phyloP scores from a whole-genome alignment of 2,113 vertebrate genomes.

The Anser cygnoides region DNA sequence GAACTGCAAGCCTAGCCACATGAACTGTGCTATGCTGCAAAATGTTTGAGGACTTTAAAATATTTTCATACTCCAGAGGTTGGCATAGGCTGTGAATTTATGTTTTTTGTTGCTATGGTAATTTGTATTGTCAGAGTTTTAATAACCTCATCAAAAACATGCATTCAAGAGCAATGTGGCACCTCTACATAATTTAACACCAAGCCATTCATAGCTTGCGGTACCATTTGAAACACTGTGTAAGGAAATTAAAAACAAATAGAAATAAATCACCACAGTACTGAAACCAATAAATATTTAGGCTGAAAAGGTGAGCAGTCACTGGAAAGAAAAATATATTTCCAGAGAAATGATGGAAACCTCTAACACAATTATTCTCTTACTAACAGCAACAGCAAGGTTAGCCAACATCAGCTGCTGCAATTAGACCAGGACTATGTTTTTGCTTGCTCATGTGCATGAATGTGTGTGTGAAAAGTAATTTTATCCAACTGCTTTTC shows the following conservation, averaged over 20 bases:
- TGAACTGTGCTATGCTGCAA: neutral
- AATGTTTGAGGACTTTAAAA: neutral
- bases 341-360: conserved; percentile 23
- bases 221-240: conserved; percentile 28
- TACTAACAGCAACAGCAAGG: neutral
- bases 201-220: conserved; percentile 10
- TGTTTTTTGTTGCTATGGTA: conserved; percentile 38
- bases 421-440: neutral
- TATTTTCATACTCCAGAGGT: neutral
- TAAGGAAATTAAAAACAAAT: conserved; percentile 65
- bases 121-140: conserved; percentile 63
- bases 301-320: conserved; percentile 34
- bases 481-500: neutral
- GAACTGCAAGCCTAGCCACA: neutral
- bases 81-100: conserved; percentile 47
- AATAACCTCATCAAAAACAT: conserved; percentile 66
- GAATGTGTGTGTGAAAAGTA: neutral
- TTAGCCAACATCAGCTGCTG: neutral
- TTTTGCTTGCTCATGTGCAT: neutral
- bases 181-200: conserved; percentile 26
- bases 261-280: conserved; percentile 40
- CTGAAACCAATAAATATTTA: conserved; percentile 37
- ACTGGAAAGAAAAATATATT: conserved; percentile 23
- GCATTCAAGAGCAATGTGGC: conserved; percentile 19
- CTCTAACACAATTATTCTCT: neutral